Base-by-base conservation (phyloP, 2,797 vertebrate species). In the Artibeus jamaicensis region DNA sequence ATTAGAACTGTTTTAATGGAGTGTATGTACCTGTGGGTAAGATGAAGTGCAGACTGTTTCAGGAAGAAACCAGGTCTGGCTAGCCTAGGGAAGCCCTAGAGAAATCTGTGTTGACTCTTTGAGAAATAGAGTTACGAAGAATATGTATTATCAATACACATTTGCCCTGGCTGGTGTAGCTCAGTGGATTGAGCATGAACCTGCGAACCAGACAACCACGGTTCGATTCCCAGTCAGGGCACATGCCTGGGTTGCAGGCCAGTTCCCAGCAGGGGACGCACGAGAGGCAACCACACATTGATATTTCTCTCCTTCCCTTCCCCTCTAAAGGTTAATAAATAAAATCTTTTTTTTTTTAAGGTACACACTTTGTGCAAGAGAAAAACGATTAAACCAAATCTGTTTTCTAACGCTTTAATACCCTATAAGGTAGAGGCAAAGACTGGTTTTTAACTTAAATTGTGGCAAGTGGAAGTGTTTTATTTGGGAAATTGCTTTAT, bases 1-100 rank as follows among this genome's bases (percentile, higher is more conserved):
- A 68, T 59, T 65, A 95, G 88, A 88, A 95, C 74, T 91, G 84
- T 95, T 91, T 96, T 90, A 91, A 48, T 42, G 48, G 8, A 70
- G 5, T 67, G 9, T 86, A 19, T 76, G 22, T 70, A 78, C 34
- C 48, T 91, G 6, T 46, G n/a, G 62, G 16, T 59, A 68, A 71
- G 57, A 44, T 29, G 82, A 87, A 82, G 90, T 12, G 22, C 50
- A 76, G 9, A 70, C 42, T 32, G 39, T 77, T 82, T 65, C 48
- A 42, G 48, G 37, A 46, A 74, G 39, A 82, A 82, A 10, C 5
- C 24, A 73, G 39, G 6, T 77, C 34, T 78, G 19, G n/a, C 44
- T 65, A 46, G 19, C 68, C 16, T 67, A 21, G 39, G 90, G 81
- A 93, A 68, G 34, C 32, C 26, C 53, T 71, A 59, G 34, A 53